These are phyloP conservation scores for Brachionus rotundiformis DNA, from an alignment of 1,140 invertebrate genomes.

Conservation along the genomic window DNA sequence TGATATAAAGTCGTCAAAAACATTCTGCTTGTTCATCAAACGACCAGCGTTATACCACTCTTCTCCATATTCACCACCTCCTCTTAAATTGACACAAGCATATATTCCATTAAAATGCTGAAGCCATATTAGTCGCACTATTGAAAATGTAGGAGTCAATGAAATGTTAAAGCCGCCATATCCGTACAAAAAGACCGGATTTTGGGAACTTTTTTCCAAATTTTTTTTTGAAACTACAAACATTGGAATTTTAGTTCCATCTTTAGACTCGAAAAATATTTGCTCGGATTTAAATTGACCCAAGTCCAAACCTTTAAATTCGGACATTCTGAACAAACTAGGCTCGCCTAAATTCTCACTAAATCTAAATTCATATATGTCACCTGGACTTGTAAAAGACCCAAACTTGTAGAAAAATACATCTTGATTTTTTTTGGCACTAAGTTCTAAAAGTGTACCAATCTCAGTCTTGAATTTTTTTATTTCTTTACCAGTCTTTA, in stretches of 20 bases:
- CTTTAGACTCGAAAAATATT: conserved; percentile 89
- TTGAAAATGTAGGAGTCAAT: conserved; percentile 80
- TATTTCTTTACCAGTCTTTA: conserved; percentile 70
- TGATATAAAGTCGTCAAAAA: conserved; percentile 91
- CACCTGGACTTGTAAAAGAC: conserved; percentile 86
- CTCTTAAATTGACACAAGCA: conserved; percentile 89
- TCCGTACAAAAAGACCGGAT: conserved; percentile 83
- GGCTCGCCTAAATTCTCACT: conserved; percentile 69
- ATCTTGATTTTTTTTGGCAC: conserved; percentile 78
- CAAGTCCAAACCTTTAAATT: conserved; percentile 80
- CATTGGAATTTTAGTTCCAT: conserved; percentile 93
- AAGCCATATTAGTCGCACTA: conserved; percentile 81
- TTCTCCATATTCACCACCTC: conserved; percentile 96
- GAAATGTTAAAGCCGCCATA: conserved; percentile 96
- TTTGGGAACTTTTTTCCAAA: conserved; percentile 70
- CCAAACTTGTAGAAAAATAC: conserved; percentile 87
- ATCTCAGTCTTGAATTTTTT: conserved; percentile 75
- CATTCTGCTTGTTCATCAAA: conserved; percentile 91
- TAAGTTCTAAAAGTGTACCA: conserved; percentile 80
- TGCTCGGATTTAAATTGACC: conserved; percentile 80
- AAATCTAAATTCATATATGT: conserved; percentile 85
- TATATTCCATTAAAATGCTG: conserved; percentile 83
- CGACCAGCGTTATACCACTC: conserved; percentile 92
- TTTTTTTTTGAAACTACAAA: conserved; percentile 72
- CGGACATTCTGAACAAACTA: conserved; percentile 77